Evolutionary conservation across 2,797 vertebrate genomes (phyloP).

Genomic region (Peromyscus aztecus): DNA sequence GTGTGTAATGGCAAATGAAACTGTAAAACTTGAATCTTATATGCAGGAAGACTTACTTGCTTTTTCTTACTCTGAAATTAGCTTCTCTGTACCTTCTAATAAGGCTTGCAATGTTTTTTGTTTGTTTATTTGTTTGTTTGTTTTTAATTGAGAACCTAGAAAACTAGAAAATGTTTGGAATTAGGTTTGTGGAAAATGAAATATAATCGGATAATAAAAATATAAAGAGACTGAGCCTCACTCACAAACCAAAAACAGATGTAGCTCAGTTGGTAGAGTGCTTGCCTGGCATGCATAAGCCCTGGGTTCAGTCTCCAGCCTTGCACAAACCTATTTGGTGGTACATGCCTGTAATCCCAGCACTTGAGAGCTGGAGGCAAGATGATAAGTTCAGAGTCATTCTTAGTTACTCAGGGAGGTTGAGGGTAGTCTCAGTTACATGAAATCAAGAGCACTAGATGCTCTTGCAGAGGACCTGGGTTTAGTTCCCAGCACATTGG

Average conservation of each 20-base stretch:
- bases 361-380: not conserved
- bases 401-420: not conserved
- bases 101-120: conserved; percentile 7
- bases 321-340: not conserved
- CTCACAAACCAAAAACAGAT: not conserved
- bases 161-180: conserved; percentile 1
- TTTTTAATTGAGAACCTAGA: not conserved
- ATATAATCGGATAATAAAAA: conserved; percentile 1
- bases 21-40: conserved; percentile 58
- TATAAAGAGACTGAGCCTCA: not conserved
- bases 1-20: conserved; percentile 25
- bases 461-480: not conserved
- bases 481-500: not conserved
- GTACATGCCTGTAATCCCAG: not conserved
- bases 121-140: not conserved
- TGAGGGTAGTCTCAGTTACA: not conserved
- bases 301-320: not conserved
- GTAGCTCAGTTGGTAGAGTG: not conserved
- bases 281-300: no score
- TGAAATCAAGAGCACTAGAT: not conserved
- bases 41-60: not conserved
- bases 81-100: conserved; percentile 9
- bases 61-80: not conserved
- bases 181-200: conserved; percentile 18
- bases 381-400: not conserved